Percentiles rank a stretch among this genome's conserved stretches.
Conservation (phyloP, 2,888 invertebrate genomes). For the Xestia sexstrigata region DNA sequence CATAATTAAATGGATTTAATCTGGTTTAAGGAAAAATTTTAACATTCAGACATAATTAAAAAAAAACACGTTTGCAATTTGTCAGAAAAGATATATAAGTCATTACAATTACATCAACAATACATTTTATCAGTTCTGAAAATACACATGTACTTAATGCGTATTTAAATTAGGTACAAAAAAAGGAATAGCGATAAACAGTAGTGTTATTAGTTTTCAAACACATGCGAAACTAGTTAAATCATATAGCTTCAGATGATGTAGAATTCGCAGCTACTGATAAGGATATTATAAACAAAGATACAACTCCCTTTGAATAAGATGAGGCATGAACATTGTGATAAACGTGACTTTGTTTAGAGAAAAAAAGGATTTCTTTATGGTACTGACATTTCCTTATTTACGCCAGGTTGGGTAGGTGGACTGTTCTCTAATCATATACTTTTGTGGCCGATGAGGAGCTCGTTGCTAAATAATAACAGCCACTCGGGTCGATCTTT, state of each 20-base stretch:
- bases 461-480: too few species aligned
- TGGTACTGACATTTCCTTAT: slow-evolving; percentile 44
- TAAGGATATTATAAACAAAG: slow-evolving; percentile 39
- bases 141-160: slow-evolving; percentile 7
- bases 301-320: slow-evolving; percentile 2
- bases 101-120: slow-evolving; percentile 4
- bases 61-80: background rate
- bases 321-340: background rate
- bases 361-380: slow-evolving; percentile 9
- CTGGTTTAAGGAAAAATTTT: background rate
- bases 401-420: background rate
- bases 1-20: background rate
- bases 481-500: too few species aligned
- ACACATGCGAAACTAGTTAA: slow-evolving; percentile 7
- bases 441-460: background rate
- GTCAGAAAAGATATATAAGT: slow-evolving; percentile 24
- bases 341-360: slow-evolving; percentile 35
- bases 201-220: slow-evolving; percentile 17
- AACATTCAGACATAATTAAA: background rate
- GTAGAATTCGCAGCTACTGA: slow-evolving; percentile 21
- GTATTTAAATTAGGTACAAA: slow-evolving; percentile 28
- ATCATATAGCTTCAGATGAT: slow-evolving; percentile 19
- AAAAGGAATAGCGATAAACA: slow-evolving; percentile 1
- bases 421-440: slow-evolving; percentile 1
- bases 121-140: slow-evolving; percentile 8